Evolutionary conservation across 2,113 vertebrate species (phyloP).

Genomic region (Alouatta palliata): DNA sequence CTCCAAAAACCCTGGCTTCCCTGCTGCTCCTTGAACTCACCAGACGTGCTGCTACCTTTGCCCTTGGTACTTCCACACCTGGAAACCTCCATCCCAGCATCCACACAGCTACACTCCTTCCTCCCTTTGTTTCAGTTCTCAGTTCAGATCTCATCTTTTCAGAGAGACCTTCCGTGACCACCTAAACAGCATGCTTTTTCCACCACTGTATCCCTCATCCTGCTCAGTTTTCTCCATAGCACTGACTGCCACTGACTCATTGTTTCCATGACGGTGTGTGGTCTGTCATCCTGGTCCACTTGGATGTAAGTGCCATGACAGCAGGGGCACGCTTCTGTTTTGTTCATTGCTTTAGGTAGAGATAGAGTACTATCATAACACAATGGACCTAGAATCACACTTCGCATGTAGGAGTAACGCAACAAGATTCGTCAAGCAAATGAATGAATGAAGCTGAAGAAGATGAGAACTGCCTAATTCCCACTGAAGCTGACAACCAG

Average conservation of each 20-base stretch:
- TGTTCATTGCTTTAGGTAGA: not conserved
- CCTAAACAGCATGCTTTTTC: not conserved
- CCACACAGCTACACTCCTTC: not conserved
- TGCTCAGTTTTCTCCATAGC: not conserved
- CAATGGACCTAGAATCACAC: not conserved
- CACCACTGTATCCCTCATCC: not conserved
- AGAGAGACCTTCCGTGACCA: not conserved
- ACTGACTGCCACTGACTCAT: not conserved
- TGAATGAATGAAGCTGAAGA: not conserved
- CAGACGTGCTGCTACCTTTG: not conserved
- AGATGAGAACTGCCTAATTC: not conserved
- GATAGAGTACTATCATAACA: too few relatives aligned
- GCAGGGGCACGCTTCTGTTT: not conserved
- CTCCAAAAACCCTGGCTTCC: not conserved
- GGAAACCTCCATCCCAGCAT: too few relatives aligned
- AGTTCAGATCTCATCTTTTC: not conserved
- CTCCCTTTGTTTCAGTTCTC: not conserved
- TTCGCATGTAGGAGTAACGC: not conserved
- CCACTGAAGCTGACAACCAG: not conserved
- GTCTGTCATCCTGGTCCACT: not conserved
- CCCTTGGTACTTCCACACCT: not conserved
- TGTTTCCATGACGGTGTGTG: fast-evolving
- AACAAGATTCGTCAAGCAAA: not conserved
- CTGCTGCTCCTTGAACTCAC: not conserved
- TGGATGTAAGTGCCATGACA: not conserved